A percentile compares a stretch with the other conserved stretches of the same genome.
phyloP scores from a whole-genome alignment of 2,888 invertebrate genomes.

The Erynnis tages region DNA sequence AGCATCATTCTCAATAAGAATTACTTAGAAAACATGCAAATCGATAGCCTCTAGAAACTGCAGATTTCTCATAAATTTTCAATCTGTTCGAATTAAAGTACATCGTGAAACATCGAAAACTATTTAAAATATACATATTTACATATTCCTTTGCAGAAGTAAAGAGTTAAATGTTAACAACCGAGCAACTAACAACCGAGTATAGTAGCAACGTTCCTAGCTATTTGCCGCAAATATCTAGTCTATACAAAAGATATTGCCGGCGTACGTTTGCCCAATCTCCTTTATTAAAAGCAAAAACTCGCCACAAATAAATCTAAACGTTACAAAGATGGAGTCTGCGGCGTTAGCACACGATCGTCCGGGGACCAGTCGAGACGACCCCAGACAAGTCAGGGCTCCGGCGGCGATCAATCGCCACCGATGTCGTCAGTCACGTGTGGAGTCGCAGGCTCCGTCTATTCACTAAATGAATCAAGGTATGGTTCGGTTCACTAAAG shows the following conservation, averaged over 20 bases:
- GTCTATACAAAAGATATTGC: background rate
- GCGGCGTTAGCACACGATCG: slow-evolving; percentile 45
- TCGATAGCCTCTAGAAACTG: slow-evolving; percentile 7
- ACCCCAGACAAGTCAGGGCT: slow-evolving; percentile 30
- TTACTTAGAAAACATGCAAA: slow-evolving; percentile 6
- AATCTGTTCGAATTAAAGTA: background rate
- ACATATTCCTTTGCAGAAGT: background rate
- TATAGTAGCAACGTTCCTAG: background rate
- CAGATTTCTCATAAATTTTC: slow-evolving; percentile 2
- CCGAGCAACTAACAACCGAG: no score
- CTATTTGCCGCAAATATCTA: background rate
- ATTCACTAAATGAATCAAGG: slow-evolving; percentile 61
- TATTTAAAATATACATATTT: background rate
- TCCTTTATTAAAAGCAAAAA: slow-evolving; percentile 64
- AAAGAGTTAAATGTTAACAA: no score
- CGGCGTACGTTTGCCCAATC: slow-evolving; percentile 38
- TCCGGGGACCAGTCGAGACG: background rate
- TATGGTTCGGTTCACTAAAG: no score
- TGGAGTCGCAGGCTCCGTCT: slow-evolving; percentile 59
- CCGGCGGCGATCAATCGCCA: slow-evolving; percentile 30
- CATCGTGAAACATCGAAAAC: background rate
- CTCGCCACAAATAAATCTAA: slow-evolving; percentile 73
- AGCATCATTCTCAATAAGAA: slow-evolving; percentile 2
- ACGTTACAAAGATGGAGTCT: slow-evolving; percentile 65
- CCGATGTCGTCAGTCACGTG: slow-evolving; percentile 20